Evolutionary conservation across 1,140 invertebrate species (phyloP), one percentile per base, ranked within the genome.

Genomic region (Carposina sasakii): DNA sequence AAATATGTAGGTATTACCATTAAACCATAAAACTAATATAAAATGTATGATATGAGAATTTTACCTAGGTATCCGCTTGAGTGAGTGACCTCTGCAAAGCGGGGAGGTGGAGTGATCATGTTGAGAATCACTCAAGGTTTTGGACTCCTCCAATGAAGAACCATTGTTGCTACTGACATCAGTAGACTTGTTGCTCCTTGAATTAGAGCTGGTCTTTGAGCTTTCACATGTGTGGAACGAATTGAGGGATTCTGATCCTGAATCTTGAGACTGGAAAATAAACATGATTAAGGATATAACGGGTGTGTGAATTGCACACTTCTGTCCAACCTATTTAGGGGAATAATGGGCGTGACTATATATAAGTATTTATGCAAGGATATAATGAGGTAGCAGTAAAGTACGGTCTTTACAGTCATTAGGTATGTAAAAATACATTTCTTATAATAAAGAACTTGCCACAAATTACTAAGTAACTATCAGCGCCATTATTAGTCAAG

Each of bases 151-250:
- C 31, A 71, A 41, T 28, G 77, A 70, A 2, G 74, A 75, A 9
- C 63, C 67, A 57, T 74, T 74, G 23, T 67, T 56, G 40, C 69
- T 70, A 13, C 79, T 76, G 4, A 72, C 30, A 49, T 77, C 70
- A 42, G 73, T 77, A 16, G 74, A 74, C 47, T 74, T 75, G 40
- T 70, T 74, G 45, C 71, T 69, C 31, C 54, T 71, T 0, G 74
- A 69, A 39, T 77, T 69, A 1, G 54, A 34, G 51, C 75, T 78
- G 19, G 66, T 79, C 45, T 73, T 76, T 6, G 81, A 85, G 61
- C 75, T 85, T 44, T 85, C 81, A 56, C 85, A 86, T 3, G 85
- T 86, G 52, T 85, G 79, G 52, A 82, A 86, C 6, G 85, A 82
- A 52, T 64, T 74, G 20, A 67, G 30, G 1, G 76, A 78, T 52